Conservation (phyloP, 2,888 invertebrate genomes). For the Volucella inanis region DNA sequence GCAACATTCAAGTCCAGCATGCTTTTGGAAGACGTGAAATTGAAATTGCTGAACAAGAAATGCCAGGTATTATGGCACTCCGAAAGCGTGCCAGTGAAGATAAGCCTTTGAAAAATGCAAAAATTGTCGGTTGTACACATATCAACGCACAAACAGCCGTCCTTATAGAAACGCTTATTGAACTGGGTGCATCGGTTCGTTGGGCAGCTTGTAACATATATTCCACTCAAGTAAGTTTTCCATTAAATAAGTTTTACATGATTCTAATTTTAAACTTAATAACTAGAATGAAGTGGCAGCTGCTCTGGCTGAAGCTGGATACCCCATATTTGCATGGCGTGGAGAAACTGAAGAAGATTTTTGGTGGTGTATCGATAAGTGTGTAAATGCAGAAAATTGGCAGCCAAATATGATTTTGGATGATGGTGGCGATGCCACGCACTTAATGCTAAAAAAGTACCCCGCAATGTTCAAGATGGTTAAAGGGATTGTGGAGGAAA, state of each 20-base stretch:
- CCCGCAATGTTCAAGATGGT: slow-evolving; percentile 96
- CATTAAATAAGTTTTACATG: slow-evolving; percentile 13
- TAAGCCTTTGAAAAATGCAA: slow-evolving; percentile 96
- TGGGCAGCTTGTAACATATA: slow-evolving; percentile 99
- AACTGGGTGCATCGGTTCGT: slow-evolving; percentile 94
- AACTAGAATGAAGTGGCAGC: slow-evolving; percentile 97
- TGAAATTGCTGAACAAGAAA: slow-evolving; percentile 99
- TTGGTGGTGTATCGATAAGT: slow-evolving; percentile 99
- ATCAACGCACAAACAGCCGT: slow-evolving; percentile 99
- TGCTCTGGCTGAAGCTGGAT: slow-evolving; percentile 94
- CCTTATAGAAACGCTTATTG: slow-evolving; percentile 93
- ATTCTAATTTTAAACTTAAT: too few relatives aligned
- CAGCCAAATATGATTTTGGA: slow-evolving; percentile 99
- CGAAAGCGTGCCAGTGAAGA: slow-evolving; percentile 95
- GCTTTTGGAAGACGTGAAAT: slow-evolving; percentile 98
- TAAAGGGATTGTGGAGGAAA: slow-evolving; percentile 98
- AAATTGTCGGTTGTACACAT: slow-evolving; percentile 98
- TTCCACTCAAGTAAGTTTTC: slow-evolving; percentile 91
- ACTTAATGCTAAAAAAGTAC: slow-evolving; percentile 97
- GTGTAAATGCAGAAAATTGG: slow-evolving; percentile 95
- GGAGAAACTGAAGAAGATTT: slow-evolving; percentile 99
- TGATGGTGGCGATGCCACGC: slow-evolving; percentile 98
- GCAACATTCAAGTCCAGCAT: slow-evolving; percentile 93
- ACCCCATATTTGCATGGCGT: slow-evolving; percentile 97
- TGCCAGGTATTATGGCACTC: slow-evolving; percentile 98